Base-by-base conservation (phyloP, 1,140 invertebrate genomes). In the Anoplophora glabripennis region DNA sequence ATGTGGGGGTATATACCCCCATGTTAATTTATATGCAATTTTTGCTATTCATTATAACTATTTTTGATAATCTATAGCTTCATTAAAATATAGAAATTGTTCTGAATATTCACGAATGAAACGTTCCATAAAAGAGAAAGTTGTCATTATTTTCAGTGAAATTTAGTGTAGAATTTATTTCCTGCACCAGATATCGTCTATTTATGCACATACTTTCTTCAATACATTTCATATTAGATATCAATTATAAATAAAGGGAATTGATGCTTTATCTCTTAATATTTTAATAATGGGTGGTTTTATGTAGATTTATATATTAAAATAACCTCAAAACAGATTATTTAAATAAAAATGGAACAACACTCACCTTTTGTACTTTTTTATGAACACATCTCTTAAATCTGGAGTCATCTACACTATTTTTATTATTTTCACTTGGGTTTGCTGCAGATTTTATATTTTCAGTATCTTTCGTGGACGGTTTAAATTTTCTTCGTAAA, bases 341-440 rank as follows among this genome's bases (percentile, higher is more conserved):
- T n/a, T 1, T 12, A 38, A 7, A 37, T 35, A 36, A 46, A 34
- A 52, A 52, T 5, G 48, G n/a, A 34, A 51, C 33, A 34, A 8
- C 5, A 41, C 34, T 47, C 33, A 58, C 44, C 28, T 58, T 35
- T 41, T n/a, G 18, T 38, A 11, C 8, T 55, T 57, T 59, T 10
- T 57, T 59, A 49, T 65, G 63, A 53, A 59, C 37, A 62, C 63
- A 65, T 28, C 54, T 52, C 40, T 57, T 61, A 17, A 17, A 9
- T 17, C 21, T 28, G 21, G 21, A 41, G 34, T 46, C 37, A 12
- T 36, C 9, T 15, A 45, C 42, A 62, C 49, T 53, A 57, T 49
- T 57, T 9, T 14, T 48, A 45, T 34, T 21, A 33, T 45, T 44
- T 53, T 57, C 33, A 49, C 33, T 28, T 15, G 15, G 15, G 14